Conservation (phyloP, 2,888 invertebrate species). For the Achlya flavicornis region DNA sequence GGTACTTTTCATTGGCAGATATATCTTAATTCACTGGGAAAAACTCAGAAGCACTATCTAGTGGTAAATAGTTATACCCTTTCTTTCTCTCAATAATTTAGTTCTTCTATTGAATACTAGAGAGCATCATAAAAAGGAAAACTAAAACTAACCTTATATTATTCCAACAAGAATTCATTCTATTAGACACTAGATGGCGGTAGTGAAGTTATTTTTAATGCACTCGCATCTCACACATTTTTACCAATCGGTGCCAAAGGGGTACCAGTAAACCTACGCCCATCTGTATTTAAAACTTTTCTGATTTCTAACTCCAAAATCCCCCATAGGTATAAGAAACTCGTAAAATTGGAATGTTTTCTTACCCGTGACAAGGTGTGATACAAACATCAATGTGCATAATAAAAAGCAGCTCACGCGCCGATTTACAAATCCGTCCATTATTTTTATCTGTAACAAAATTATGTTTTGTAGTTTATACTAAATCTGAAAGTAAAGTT, state of each 20-base stretch:
- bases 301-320: too few species aligned
- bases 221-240: neutral
- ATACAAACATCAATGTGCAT: neutral
- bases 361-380: neutral
- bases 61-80: neutral
- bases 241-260: too few species aligned
- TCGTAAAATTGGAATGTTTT: too few species aligned
- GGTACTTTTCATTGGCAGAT: slow-evolving; percentile 17
- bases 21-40: neutral
- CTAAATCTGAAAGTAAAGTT: too few species aligned
- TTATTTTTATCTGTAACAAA: neutral
- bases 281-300: too few species aligned
- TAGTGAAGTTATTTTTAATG: neutral
- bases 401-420: neutral
- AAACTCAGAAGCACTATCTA: too few species aligned
- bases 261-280: too few species aligned
- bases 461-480: neutral
- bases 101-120: too few species aligned
- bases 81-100: too few species aligned
- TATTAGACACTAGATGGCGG: neutral
- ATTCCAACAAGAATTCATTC: neutral
- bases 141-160: too few species aligned
- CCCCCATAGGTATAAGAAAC: too few species aligned
- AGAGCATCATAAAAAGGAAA: too few species aligned
- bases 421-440: neutral